phyloP scores from a whole-genome alignment of 2,888 invertebrate species.

The Tipula lateralis region DNA sequence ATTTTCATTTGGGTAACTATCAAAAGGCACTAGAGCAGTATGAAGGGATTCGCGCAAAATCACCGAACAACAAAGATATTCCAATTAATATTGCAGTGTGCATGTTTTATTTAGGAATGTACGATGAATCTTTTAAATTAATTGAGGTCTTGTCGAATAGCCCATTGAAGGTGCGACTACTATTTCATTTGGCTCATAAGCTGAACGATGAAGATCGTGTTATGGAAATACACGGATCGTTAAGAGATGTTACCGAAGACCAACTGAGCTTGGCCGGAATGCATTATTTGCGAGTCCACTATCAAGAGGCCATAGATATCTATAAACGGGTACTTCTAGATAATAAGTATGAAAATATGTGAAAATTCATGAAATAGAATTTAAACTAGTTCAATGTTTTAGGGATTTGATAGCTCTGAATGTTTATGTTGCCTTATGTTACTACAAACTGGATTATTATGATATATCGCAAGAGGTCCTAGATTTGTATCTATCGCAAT shows the following conservation, averaged over 20 bases:
- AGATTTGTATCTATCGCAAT: slow-evolving; percentile 84
- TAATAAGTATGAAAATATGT: slow-evolving; percentile 62
- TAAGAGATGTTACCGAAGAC: slow-evolving; percentile 88
- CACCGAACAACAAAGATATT: slow-evolving; percentile 58
- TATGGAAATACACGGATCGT: slow-evolving; percentile 74
- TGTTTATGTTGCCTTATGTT: slow-evolving; percentile 95
- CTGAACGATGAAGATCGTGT: slow-evolving; percentile 80
- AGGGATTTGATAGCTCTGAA: slow-evolving; percentile 90
- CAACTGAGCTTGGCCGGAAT: slow-evolving; percentile 93
- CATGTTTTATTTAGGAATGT: slow-evolving; percentile 82
- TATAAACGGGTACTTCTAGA: slow-evolving; percentile 90
- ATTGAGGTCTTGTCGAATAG: slow-evolving; percentile 62
- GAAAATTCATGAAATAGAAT: not conserved
- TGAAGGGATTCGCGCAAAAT: slow-evolving; percentile 53
- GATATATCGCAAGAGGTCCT: slow-evolving; percentile 98
- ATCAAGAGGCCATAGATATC: slow-evolving; percentile 97
- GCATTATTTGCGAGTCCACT: slow-evolving; percentile 92
- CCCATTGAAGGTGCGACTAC: slow-evolving; percentile 66
- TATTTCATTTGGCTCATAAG: slow-evolving; percentile 92
- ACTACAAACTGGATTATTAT: slow-evolving; percentile 97
- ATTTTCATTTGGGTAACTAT: slow-evolving; percentile 94
- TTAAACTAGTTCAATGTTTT: slow-evolving; percentile 39
- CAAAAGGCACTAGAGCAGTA: slow-evolving; percentile 73
- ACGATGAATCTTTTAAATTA: slow-evolving; percentile 60
- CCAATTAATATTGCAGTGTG: slow-evolving; percentile 84